Percentiles rank a stretch among this genome's conserved stretches.
Evolutionary conservation across 2,797 vertebrate genomes (phyloP).

Genomic region (Tinamus major): DNA sequence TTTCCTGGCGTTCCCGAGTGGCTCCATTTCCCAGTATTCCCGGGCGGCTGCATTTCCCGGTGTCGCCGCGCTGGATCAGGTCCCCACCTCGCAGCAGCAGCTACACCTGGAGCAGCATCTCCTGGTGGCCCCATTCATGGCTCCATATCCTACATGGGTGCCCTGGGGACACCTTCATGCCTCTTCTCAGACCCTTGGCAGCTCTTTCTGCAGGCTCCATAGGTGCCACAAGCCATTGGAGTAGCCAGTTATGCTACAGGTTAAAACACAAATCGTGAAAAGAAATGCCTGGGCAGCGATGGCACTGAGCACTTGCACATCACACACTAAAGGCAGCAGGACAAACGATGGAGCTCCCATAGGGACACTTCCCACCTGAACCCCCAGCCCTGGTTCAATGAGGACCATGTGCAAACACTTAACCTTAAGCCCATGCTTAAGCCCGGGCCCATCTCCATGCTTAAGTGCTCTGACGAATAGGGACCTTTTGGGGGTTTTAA

Average conservation of each 20-base stretch:
- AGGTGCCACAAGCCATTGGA: not conserved
- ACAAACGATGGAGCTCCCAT: not conserved
- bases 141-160: no score
- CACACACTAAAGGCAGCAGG: not conserved
- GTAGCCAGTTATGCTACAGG: not conserved
- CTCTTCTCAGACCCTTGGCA: not conserved
- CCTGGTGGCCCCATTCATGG: not conserved
- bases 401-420: not conserved
- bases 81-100: not conserved
- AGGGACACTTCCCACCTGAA: not conserved
- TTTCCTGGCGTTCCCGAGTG: no score
- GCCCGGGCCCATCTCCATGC: not conserved
- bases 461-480: not conserved
- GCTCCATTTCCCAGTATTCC: no score
- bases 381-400: not conserved
- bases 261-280: not conserved
- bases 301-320: not conserved
- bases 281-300: not conserved
- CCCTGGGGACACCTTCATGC: not conserved
- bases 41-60: no score
- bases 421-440: not conserved
- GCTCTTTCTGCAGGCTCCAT: not conserved
- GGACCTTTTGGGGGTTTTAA: no score
- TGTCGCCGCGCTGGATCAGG: no score
- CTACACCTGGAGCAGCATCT: not conserved